Evolutionary conservation across 2,888 invertebrate species (phyloP), one percentile per base, ranked within the genome.

Genomic region (Leptopilina syphax): DNA sequence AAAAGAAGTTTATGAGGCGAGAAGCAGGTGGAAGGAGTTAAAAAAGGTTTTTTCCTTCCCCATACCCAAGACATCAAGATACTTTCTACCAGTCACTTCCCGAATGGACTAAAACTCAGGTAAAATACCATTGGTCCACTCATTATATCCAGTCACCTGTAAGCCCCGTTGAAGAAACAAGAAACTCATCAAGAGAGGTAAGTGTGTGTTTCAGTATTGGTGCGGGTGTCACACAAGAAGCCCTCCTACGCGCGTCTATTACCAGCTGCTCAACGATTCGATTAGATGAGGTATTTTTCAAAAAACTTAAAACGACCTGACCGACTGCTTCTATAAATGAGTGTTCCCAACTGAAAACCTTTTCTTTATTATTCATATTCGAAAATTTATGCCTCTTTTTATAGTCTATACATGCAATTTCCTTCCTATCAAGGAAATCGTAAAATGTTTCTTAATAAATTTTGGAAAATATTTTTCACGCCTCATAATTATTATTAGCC

Each of bases 1-100:
- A 34, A 27, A 70, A 70, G 34, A 54, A 50, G 24, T 73, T 73
- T 73, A 73, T n/a, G 73, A 73, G 50, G 24, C 34, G 9, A 73
- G 73, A 57, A 73, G 73, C 73, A 73, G 73, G 73, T 73, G 73
- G 54, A 73, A 73, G 27, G 73, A 73, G 73, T 34, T 27, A 24
- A 63, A 73, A 57, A 8, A 34, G 8, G 27, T 73, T 73, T 70
- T 60, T 63, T 63, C 27, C 27, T 54, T 73, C 50, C 50, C 12
- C 24, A n/a, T 73, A 57, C 73, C 27, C 73, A 73, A 73, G 44
- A 54, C 54, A 24, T 63, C 7, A 50, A 50, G 73, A 54, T 54
- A 73, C 73, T 73, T 73, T 73, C 73, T 73, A 57, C 57, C 57
- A 73, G 73, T 73, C 73, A 73, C 73, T 73, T 73, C 73, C 73